These are phyloP conservation scores for Aleiodes leptofemur DNA, from an alignment of 2,888 invertebrate species.

Conservation along the genomic window DNA sequence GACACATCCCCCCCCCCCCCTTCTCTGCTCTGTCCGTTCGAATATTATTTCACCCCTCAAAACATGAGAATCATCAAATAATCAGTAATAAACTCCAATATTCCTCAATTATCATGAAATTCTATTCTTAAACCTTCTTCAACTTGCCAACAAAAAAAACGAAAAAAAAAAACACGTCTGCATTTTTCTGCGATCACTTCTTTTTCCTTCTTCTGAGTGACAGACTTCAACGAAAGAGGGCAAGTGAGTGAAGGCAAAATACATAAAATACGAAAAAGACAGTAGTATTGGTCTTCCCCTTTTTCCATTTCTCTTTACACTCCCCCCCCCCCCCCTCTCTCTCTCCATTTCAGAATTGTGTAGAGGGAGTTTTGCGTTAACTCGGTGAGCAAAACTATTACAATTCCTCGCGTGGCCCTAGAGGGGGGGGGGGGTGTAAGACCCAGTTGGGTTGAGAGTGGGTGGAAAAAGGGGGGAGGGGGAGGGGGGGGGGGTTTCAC, in stretches of 20 bases:
- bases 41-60: slow-evolving; percentile 46
- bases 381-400: slow-evolving; percentile 70
- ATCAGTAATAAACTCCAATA: too few relatives aligned
- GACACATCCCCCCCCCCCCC: slow-evolving; percentile 62
- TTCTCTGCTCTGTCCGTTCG: slow-evolving; percentile 59
- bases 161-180: too few relatives aligned
- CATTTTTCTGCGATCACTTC: background rate
- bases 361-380: slow-evolving; percentile 59
- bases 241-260: slow-evolving; percentile 34
- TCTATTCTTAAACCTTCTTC: background rate
- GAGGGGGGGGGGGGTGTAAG: slow-evolving; percentile 22
- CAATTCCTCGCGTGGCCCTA: slow-evolving; percentile 66
- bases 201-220: slow-evolving; percentile 48
- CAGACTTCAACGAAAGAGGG: slow-evolving; percentile 53
- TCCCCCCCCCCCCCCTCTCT: background rate
- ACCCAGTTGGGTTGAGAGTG: slow-evolving; percentile 37
- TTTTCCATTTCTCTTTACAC: background rate
- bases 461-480: slow-evolving; percentile 40
- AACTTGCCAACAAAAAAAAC: too few relatives aligned
- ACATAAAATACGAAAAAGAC: slow-evolving; percentile 6
- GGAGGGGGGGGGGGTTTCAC: slow-evolving; percentile 52
- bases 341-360: slow-evolving; percentile 28
- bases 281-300: slow-evolving; percentile 29
- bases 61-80: too few relatives aligned
- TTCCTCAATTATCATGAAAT: background rate